Conservation (phyloP, 2,113 vertebrate species). For the Isichthys henryi region DNA sequence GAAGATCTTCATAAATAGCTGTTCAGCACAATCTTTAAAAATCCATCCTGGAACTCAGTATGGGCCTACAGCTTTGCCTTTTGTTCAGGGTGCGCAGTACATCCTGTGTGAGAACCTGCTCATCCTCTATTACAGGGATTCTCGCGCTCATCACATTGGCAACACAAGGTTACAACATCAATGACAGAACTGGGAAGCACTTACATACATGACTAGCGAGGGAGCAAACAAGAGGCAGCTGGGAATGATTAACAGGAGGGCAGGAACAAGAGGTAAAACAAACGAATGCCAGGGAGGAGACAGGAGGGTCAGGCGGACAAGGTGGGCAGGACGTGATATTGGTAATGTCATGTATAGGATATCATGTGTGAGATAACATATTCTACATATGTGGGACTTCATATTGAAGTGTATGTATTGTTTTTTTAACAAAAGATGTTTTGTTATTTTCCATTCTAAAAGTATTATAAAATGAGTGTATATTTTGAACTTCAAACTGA, state of each 20-base stretch:
- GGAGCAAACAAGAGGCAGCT: too few relatives aligned
- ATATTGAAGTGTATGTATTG: not conserved
- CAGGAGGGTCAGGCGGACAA: too few relatives aligned
- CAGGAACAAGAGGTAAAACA: too few relatives aligned
- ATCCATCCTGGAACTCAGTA: not conserved
- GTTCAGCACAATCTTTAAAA: not conserved
- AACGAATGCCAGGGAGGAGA: too few relatives aligned
- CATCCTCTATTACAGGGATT: not conserved
- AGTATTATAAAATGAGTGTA: not conserved
- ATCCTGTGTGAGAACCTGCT: not conserved
- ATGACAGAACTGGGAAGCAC: too few relatives aligned
- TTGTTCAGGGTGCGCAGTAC: not conserved
- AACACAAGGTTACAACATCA: too few relatives aligned
- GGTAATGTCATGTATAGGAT: not conserved
- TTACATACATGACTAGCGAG: too few relatives aligned
- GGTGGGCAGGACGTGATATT: not conserved
- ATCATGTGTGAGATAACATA: not conserved
- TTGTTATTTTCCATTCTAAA: not conserved
- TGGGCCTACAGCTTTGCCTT: not conserved
- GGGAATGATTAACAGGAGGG: too few relatives aligned
- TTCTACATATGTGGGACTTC: not conserved
- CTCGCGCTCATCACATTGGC: not conserved
- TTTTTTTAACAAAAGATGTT: not conserved
- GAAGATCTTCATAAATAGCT: not conserved
- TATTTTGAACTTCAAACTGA: not conserved